These are phyloP conservation scores for Asteroscopus sphinx DNA, from an alignment of 2,888 invertebrate species.

Conservation along the genomic window DNA sequence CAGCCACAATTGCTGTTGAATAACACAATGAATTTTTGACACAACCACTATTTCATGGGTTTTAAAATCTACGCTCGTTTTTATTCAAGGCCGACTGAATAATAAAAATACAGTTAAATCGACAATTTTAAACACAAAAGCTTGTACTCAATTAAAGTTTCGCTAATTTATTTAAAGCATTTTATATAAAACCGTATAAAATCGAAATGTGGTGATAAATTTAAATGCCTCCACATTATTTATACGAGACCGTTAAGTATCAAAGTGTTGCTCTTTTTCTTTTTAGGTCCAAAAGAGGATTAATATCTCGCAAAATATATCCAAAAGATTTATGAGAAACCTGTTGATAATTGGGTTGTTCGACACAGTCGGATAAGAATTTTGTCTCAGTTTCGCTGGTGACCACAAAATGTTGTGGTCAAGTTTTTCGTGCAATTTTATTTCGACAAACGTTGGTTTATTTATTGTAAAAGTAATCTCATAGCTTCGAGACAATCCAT, in stretches of 20 bases:
- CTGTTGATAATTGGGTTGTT: slow-evolving; percentile 47
- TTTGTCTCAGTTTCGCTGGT: slow-evolving; percentile 6
- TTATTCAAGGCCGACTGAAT: no score
- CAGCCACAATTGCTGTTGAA: no score
- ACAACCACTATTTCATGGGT: no score
- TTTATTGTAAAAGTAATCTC: not conserved
- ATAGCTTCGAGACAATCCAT: not conserved
- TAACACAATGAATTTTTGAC: no score
- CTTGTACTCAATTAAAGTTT: slow-evolving; percentile 8
- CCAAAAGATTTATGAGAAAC: slow-evolving; percentile 49
- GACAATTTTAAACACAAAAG: no score
- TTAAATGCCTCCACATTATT: slow-evolving; percentile 31
- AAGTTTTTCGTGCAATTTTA: not conserved
- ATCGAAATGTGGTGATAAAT: slow-evolving; percentile 38
- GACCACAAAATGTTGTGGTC: slow-evolving; percentile 15
- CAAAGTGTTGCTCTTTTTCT: slow-evolving; percentile 23
- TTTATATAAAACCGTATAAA: slow-evolving; percentile 31
- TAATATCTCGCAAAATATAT: slow-evolving; percentile 44
- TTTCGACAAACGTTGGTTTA: slow-evolving; percentile 4
- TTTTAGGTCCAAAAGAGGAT: slow-evolving; percentile 43
- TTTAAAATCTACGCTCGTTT: no score
- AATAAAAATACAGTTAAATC: no score
- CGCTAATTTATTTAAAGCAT: slow-evolving; percentile 14
- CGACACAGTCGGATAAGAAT: slow-evolving; percentile 19
- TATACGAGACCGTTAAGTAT: slow-evolving; percentile 42